Evolutionary conservation across 2,888 invertebrate genomes (phyloP).

Genomic region (Sepiola atlantica): DNA sequence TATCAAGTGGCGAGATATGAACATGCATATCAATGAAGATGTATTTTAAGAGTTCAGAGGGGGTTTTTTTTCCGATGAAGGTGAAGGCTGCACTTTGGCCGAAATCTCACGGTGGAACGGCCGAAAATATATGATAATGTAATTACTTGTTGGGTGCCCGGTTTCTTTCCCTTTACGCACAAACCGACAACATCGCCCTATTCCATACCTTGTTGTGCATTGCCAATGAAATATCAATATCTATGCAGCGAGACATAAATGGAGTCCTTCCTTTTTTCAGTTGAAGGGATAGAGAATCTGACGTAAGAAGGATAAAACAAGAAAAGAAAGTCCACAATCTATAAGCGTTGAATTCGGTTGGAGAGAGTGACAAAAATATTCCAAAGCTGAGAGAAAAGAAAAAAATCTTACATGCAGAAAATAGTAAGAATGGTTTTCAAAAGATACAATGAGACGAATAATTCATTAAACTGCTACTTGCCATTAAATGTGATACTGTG

Average conservation of each 20-base stretch:
- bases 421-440: no score
- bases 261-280: background rate
- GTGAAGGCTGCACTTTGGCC: background rate
- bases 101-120: background rate
- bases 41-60: background rate
- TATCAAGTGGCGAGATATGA: background rate
- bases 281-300: background rate
- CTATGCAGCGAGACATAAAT: background rate
- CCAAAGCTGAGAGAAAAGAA: no score
- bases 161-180: background rate
- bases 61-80: background rate
- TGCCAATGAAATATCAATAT: background rate
- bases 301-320: background rate
- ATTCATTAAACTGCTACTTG: no score
- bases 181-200: no score
- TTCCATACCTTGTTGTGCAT: background rate
- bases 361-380: no score
- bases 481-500: no score
- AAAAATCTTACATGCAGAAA: no score
- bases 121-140: constrained; percentile 23
- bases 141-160: background rate
- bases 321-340: background rate
- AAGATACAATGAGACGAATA: no score
- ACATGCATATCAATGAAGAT: background rate
- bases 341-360: no score